phyloP scores from a whole-genome alignment of 2,797 vertebrate genomes.

The Parauchenoglanis punctatus region DNA sequence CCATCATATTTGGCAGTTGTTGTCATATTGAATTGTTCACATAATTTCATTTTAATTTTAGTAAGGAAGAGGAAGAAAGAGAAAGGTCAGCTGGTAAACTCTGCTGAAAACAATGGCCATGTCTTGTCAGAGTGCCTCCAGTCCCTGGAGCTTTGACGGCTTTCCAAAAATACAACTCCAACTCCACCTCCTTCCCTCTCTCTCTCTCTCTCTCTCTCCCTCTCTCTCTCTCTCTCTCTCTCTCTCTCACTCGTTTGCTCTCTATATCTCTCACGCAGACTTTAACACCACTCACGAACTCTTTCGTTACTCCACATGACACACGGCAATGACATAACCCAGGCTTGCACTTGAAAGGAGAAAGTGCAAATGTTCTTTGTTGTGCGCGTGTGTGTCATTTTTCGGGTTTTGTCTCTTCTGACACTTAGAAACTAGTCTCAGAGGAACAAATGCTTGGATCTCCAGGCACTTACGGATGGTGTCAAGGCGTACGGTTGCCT shows the following conservation, averaged over 20 bases:
- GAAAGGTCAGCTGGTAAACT: slow-evolving; percentile 44
- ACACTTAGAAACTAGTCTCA: slow-evolving; percentile 53
- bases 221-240: not conserved
- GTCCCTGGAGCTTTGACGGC: slow-evolving; percentile 48
- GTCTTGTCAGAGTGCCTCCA: slow-evolving; percentile 50
- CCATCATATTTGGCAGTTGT: not conserved
- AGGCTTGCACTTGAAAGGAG: slow-evolving; percentile 48
- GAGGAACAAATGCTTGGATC: slow-evolving; percentile 53
- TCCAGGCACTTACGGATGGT: slow-evolving; percentile 53
- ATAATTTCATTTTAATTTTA: slow-evolving; percentile 19
- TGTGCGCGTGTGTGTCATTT: slow-evolving; percentile 10
- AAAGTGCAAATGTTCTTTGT: slow-evolving; percentile 48
- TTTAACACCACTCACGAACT: slow-evolving; percentile 43
- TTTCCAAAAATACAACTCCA: slow-evolving; percentile 66
- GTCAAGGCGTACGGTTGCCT: slow-evolving; percentile 57
- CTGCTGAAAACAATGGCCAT: slow-evolving; percentile 39
- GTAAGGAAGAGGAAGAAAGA: slow-evolving; percentile 24
- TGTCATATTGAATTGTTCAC: not conserved
- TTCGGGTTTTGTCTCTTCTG: slow-evolving; percentile 49
- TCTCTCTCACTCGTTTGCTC: slow-evolving; percentile 37
- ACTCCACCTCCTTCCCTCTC: not conserved
- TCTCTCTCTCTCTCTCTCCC: slow-evolving; percentile 42
- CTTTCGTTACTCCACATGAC: slow-evolving; percentile 38
- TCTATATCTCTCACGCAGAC: not conserved
- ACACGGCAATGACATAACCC: slow-evolving; percentile 42